Percentiles rank a stretch among this genome's conserved stretches.
phyloP scores from a whole-genome alignment of 2,113 vertebrate genomes.

The Sander lucioperca region DNA sequence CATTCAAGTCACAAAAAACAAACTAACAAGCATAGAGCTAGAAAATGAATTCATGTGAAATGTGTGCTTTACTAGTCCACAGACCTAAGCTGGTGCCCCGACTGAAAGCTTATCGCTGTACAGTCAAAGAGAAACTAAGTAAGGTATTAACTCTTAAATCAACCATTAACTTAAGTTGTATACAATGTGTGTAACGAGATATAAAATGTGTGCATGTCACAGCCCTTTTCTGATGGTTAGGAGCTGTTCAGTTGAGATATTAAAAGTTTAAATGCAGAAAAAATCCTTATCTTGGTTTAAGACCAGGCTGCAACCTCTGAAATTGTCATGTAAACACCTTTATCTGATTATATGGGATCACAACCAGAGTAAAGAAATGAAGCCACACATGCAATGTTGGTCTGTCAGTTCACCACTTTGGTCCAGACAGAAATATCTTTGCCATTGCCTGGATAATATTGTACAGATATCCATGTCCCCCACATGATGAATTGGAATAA shows the following conservation, averaged over 20 bases:
- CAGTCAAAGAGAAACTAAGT: not conserved
- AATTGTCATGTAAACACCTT: no score
- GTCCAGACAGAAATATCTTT: no score
- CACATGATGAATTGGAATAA: no score
- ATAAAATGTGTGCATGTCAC: not conserved
- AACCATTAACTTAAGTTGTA: not conserved
- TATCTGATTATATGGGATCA: not conserved
- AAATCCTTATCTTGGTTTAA: not conserved
- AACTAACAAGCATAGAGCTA: not conserved
- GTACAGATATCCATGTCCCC: no score
- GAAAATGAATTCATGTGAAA: not conserved
- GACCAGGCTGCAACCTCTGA: not conserved
- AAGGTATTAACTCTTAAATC: conserved; percentile 1
- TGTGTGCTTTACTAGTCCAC: not conserved
- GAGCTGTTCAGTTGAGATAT: not conserved
- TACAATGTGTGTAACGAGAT: not conserved
- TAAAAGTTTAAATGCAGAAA: not conserved
- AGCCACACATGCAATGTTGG: no score
- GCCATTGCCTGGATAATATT: no score
- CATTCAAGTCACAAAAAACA: not conserved
- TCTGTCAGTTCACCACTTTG: no score
- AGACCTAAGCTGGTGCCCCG: no score
- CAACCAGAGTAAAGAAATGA: not conserved
- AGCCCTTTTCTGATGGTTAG: not conserved
- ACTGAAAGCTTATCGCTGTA: not conserved